phyloP scores from a whole-genome alignment of 2,888 invertebrate species.

The Eupithecia insigniata region DNA sequence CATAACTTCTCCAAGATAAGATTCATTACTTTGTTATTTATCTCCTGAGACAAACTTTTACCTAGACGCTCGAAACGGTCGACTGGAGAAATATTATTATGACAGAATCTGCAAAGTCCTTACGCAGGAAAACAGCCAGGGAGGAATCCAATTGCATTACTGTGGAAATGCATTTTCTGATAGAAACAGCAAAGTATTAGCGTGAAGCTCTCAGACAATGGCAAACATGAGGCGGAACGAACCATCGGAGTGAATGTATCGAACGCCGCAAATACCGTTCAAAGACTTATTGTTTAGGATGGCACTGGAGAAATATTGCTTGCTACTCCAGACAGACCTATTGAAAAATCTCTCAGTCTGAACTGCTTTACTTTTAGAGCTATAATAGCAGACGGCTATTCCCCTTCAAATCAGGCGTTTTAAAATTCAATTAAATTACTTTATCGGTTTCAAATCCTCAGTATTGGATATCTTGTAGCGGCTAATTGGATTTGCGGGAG shows the following conservation, averaged over 20 bases:
- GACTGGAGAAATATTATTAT: conserved; percentile 44
- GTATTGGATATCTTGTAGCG: conserved; percentile 68
- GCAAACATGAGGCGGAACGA: conserved; percentile 70
- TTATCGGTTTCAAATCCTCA: conserved; percentile 60
- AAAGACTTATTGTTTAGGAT: conserved; percentile 75
- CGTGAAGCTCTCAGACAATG: conserved; percentile 74
- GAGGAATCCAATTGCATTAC: conserved; percentile 62
- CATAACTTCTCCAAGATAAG: conserved; percentile 42
- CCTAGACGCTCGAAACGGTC: conserved; percentile 38
- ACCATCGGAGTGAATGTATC: conserved; percentile 73
- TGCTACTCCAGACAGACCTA: conserved; percentile 51
- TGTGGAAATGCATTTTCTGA: conserved; percentile 64
- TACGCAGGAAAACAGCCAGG: conserved; percentile 47
- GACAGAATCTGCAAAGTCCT: conserved; percentile 42
- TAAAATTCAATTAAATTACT: conserved; percentile 64
- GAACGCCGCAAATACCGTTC: conserved; percentile 68
- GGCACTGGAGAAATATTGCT: conserved; percentile 71
- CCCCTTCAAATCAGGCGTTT: conserved; percentile 42
- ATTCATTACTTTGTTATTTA: conserved; percentile 47
- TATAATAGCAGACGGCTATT: conserved; percentile 36
- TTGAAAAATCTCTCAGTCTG: conserved; percentile 49
- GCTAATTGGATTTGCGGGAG: conserved; percentile 75
- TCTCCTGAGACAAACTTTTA: conserved; percentile 39
- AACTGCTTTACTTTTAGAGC: conserved; percentile 45
- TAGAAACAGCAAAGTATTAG: conserved; percentile 69